Conservation (phyloP, 1,140 invertebrate genomes). For the Phocides pigmalion region DNA sequence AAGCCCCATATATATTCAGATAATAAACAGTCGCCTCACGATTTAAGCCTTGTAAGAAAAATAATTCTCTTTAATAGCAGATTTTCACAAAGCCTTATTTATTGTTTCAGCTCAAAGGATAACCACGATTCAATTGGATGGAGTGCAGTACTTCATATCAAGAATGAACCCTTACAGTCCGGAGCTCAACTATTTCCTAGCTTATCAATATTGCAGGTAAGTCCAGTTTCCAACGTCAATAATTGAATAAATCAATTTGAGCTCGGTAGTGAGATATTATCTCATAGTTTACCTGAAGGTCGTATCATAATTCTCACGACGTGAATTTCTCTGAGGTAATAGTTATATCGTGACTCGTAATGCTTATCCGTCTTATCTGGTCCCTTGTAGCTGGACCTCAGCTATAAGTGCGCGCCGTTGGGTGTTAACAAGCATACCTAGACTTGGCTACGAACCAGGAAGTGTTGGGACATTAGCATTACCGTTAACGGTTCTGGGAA, state of each 20-base stretch:
- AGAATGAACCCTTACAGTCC: slow-evolving; percentile 94
- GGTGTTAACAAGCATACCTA: slow-evolving; percentile 65
- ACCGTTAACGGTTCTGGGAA: slow-evolving; percentile 70
- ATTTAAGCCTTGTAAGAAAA: slow-evolving; percentile 5
- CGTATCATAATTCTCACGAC: slow-evolving; percentile 55
- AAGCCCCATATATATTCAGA: not conserved
- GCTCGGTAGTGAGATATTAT: slow-evolving; percentile 33
- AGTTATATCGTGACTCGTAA: slow-evolving; percentile 69
- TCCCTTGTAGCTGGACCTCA: slow-evolving; percentile 49
- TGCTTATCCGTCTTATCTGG: slow-evolving; percentile 68
- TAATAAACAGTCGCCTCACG: slow-evolving; percentile 8
- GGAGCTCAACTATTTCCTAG: slow-evolving; percentile 93
- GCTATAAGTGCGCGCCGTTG: slow-evolving; percentile 50
- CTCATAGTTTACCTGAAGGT: slow-evolving; percentile 46
- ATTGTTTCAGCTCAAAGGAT: slow-evolving; percentile 90
- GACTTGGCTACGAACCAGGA: slow-evolving; percentile 60
- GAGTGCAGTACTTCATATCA: slow-evolving; percentile 94
- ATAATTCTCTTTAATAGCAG: slow-evolving; percentile 16
- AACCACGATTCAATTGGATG: slow-evolving; percentile 92
- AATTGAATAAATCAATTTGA: slow-evolving; percentile 34
- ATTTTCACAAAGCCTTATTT: slow-evolving; percentile 28
- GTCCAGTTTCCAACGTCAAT: slow-evolving; percentile 37
- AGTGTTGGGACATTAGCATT: slow-evolving; percentile 72
- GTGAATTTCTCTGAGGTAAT: slow-evolving; percentile 58
- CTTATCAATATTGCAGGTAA: slow-evolving; percentile 92